Conservation (phyloP, 2,888 invertebrate species). For the Callinectes sapidus region DNA sequence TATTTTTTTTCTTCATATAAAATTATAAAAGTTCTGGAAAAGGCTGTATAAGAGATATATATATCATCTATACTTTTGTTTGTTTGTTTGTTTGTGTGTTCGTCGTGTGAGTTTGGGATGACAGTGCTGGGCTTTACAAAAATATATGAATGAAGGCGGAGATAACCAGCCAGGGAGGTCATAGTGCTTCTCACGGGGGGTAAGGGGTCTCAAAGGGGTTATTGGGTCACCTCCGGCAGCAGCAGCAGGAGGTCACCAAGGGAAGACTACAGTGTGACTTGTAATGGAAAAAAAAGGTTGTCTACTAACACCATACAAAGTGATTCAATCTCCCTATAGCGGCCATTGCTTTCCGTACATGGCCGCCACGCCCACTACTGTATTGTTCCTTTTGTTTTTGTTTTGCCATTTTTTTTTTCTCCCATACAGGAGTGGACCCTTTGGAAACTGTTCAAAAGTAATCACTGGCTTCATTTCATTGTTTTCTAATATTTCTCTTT, state of each 20-base stretch:
- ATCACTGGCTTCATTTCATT: background rate
- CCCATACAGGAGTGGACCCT: constrained; percentile 15
- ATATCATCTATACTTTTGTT: background rate
- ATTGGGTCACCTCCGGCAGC: background rate
- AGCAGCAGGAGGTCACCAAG: background rate
- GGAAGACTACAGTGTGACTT: constrained; percentile 40
- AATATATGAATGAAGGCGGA: constrained; percentile 37
- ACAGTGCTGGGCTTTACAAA: constrained; percentile 38
- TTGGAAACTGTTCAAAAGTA: background rate
- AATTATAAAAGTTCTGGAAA: constrained; percentile 40
- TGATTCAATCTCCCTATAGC: constrained; percentile 18
- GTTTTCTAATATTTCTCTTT: background rate
- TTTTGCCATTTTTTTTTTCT: constrained; percentile 21
- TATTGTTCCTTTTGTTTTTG: background rate
- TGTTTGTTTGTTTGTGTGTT: constrained; percentile 7
- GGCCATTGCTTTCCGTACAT: background rate
- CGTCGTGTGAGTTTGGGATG: background rate
- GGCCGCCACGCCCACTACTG: constrained; percentile 4
- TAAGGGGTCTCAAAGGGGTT: background rate
- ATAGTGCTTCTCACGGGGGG: constrained; percentile 20
- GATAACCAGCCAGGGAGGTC: constrained; percentile 40
- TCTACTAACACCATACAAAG: constrained; percentile 20
- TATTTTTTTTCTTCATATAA: constrained; percentile 33
- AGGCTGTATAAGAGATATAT: constrained; percentile 22
- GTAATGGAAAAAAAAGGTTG: constrained; percentile 27